Percentiles rank a stretch among this genome's conserved stretches.
Evolutionary conservation across 2,888 invertebrate species (phyloP).

Genomic region (Pollenia angustigena): DNA sequence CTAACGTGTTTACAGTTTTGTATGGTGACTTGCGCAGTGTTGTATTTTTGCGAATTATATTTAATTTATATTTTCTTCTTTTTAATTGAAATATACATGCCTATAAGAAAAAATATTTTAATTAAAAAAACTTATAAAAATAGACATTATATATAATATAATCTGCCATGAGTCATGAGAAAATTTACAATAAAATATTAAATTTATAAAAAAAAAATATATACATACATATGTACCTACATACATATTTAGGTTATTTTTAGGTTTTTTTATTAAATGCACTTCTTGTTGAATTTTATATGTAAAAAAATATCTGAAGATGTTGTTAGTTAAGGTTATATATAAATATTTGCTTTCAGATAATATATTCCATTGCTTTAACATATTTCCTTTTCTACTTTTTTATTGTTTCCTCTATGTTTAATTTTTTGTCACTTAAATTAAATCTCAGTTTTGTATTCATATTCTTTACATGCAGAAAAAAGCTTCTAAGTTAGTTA

Average conservation of each 20-base stretch:
- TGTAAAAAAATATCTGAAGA: neutral
- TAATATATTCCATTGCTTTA: constrained; percentile 10
- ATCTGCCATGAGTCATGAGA: constrained; percentile 35
- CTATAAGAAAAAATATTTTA: no score
- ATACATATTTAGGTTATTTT: constrained; percentile 1
- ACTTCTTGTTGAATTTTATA: neutral
- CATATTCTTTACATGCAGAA: constrained; percentile 27
- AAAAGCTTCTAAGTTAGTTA: constrained; percentile 33
- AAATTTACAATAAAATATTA: constrained; percentile 6
- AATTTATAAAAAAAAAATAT: neutral
- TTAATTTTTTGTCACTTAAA: constrained; percentile 30
- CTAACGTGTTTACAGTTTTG: constrained; percentile 68
- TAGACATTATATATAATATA: constrained; percentile 32
- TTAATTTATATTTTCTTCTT: constrained; percentile 17
- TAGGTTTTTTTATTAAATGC: neutral
- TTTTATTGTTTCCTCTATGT: constrained; percentile 21
- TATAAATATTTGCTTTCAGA: neutral
- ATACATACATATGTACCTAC: no score
- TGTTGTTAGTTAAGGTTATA: neutral
- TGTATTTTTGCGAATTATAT: constrained; percentile 54
- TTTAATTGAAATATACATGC: constrained; percentile 24
- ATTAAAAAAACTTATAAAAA: constrained; percentile 46
- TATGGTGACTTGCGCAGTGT: constrained; percentile 77
- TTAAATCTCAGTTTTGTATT: constrained; percentile 45
- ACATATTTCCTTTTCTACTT: constrained; percentile 4